Base-by-base conservation (phyloP, 2,113 vertebrate genomes). In the Carassius gibelio region DNA sequence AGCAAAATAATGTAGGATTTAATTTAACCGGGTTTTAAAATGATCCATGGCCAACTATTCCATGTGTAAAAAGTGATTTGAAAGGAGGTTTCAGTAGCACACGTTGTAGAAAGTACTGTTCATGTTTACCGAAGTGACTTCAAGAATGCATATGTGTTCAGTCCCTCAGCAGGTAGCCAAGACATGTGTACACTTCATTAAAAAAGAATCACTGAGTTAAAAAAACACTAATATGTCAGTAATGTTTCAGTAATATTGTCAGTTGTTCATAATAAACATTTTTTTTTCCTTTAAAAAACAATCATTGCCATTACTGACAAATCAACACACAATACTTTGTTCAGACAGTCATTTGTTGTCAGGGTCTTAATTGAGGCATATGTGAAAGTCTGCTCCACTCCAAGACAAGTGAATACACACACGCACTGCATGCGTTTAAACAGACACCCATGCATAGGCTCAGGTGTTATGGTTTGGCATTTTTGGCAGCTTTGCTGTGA, bases 391-490 rank as follows among this genome's bases (percentile, higher is more conserved):
- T 30, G 19, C 48, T 75, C 48, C 74, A 7, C 34, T 48, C 36
- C 64, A 21, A 64, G 38, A 45, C 21, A 36, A 36, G 48, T 8
- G 0, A 55, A 76, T 17, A 55, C 55, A 79, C 76, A 52, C 75
- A 52, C 14, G 8, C 23, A 30, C 14, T 3, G 7, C 74, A 55
- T 17, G 48, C 14, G 14, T 34, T 30, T 42, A 75, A 72, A 75
- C 55, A 66, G 45, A 38, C 19, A 85, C 38, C 36, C 71, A 42
- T 52, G 50, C 72, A 68, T 42, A 68, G 62, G 14, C 30, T 52
- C 61, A 52, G 19, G 59, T 66, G 61, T 79, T 86, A 88, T 1
- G 42, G 75, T 19, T 42, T 84, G 72, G 2, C 38, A 14, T 80
- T 50, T 82, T 57, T 75, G 64, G 52, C 52, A 23, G 57, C 52